Base-by-base conservation (phyloP, 30 jellyfish, hydroid and myxozoan genomes). In the Clytia hemisphaerica region DNA sequence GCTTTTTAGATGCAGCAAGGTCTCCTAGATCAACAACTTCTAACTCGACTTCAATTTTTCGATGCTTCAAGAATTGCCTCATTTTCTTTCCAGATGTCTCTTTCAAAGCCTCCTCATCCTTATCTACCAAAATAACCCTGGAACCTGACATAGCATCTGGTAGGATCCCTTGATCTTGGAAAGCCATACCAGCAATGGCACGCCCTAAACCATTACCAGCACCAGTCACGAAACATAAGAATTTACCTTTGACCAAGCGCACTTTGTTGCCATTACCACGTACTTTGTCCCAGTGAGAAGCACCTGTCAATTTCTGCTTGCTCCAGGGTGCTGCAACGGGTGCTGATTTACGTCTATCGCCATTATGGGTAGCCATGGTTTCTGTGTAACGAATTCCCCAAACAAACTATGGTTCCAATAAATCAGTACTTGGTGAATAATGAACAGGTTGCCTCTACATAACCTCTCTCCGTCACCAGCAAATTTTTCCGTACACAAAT, bases 111-210 rank as follows among this genome's bases (percentile, higher is more conserved):
- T 65, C 78, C 37, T 37, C 61, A n/a, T 65, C 65, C 1, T 22
- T 45, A 29, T 65, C 78, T 16, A 65, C 65, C 32, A 65, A 16
- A 65, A 65, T 45, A 37, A 65, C 78, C 34, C 44, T 65, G 0
- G 78, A 65, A 7, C 67, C 78, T 0, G 78, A 37, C 67, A 65
- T 37, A 35, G 78, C 78, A 10, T 9, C 24, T 7, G 78, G 67
- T 16, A 65, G 42, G 19, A 65, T 65, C 29, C 78, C 78, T 65
- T 65, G 78, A n/a, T 65, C 78, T 65, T 65, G 78, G 37, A 65
- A 65, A 10, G 78, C 78, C 37, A 65, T 16, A 2, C 78, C 73
- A 37, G 69, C 72, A 0, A 65, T 5, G 25, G 78, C 61, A 35
- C 78, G 26, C 44, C 78, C 78, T 4, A 65, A 44, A 9, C 78